Evolutionary conservation across 2,113 vertebrate genomes (phyloP), one percentile per base, ranked within the genome.

Genomic region (Ginglymostoma cirratum): DNA sequence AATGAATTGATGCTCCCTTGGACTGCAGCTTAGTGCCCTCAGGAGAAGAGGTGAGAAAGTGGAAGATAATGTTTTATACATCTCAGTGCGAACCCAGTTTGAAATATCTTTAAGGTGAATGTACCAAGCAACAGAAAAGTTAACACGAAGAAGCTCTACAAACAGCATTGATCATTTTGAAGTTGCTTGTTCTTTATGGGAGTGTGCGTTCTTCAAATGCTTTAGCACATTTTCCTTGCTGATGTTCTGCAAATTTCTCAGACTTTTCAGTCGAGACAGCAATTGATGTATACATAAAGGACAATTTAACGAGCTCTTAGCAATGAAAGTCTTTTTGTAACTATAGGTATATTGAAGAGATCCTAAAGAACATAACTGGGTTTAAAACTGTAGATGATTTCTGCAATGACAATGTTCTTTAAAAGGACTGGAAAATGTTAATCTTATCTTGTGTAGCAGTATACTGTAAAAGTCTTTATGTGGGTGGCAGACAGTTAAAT

Each of bases 361-460:
- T 45, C 38, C 66, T 4, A 45, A 94, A 27, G 55, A 94, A 24
- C 38, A 67, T 45, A 23, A 4, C 24, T 95, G 45, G 27, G 45
- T 23, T 27, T 45, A 6, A 69, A 72, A 70, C 69, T 70, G 69
- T 17, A 52, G 45, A 45, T 70, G 34, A 52, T 27, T 72, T 72
- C 94, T 48, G 69, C 12, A 52, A 14, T 48, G 30, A 72, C 45
- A 72, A 52, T 48, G 76, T 78, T 87, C 10, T 30, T 61, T 72
- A 96, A 94, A 86, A 95, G 80, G 61, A 96, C 96, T 96, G 96
- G 96, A 96, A 96, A 96, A 96, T 96, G 93, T 97, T 96, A 96
- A 96, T 96, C 96, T 96, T 96, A 96, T 96, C 87, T 65, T 96
- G 45, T 95, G 38, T 72, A 93, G 55, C 70, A 76, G 45, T 52